A percentile compares a stretch with the other conserved stretches of the same genome.
Conservation (phyloP, 2,888 invertebrate species). For the Rhogogaster chlorosoma region DNA sequence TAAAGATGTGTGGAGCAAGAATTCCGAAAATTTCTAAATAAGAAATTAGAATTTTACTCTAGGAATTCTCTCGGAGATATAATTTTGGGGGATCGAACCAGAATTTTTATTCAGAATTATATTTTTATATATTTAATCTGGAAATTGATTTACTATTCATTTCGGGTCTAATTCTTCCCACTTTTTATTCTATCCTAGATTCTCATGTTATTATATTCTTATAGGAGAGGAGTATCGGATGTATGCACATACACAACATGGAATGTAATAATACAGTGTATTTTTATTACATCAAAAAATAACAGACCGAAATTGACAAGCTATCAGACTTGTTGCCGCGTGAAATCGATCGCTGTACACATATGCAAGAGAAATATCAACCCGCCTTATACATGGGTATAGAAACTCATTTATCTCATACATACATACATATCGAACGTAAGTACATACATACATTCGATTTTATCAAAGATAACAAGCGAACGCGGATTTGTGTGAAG, state of each 20-base stretch:
- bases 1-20: background rate
- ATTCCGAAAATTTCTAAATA: background rate
- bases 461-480: constrained; percentile 43
- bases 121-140: too few species aligned
- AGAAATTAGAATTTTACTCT: too few species aligned
- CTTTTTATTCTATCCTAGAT: background rate
- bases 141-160: background rate
- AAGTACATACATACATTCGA: background rate
- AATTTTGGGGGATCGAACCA: too few species aligned
- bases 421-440: background rate
- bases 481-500: constrained; percentile 12
- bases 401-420: background rate
- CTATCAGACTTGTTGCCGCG: background rate
- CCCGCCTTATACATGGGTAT: background rate
- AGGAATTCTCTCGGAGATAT: too few species aligned
- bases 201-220: background rate
- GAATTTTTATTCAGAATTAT: too few species aligned
- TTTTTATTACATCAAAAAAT: constrained; percentile 5
- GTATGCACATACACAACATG: background rate
- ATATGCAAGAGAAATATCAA: background rate
- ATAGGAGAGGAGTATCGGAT: background rate
- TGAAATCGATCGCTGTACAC: background rate
- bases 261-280: background rate
- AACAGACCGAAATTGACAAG: constrained; percentile 5
- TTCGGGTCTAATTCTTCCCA: background rate